phyloP scores from a whole-genome alignment of 2,113 vertebrate genomes.

The Podarcis cretensis region DNA sequence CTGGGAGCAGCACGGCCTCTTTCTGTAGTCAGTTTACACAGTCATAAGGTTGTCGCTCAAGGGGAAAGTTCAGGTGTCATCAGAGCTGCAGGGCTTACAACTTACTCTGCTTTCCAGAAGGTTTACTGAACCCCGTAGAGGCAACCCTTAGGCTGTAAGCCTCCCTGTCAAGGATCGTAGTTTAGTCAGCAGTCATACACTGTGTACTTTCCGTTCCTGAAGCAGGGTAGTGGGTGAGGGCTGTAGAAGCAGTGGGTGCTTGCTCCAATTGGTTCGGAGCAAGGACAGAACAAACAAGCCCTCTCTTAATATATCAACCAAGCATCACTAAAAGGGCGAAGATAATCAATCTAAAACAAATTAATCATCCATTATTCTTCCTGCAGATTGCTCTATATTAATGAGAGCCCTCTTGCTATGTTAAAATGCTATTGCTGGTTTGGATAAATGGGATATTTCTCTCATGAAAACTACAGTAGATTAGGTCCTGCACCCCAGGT shows the following conservation, averaged over 20 bases:
- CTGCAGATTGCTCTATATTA: slow-evolving; percentile 1
- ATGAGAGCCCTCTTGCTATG: neutral
- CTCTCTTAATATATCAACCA: neutral
- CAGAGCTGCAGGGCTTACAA: neutral
- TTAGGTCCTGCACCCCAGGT: neutral
- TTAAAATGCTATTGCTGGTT: neutral
- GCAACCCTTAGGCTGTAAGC: neutral
- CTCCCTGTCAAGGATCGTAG: no score
- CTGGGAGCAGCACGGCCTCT: neutral
- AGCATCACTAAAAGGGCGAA: neutral
- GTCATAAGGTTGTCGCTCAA: neutral
- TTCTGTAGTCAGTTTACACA: neutral
- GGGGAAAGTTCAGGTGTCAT: neutral
- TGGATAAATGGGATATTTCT: neutral
- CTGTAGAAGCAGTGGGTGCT: neutral
- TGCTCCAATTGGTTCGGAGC: neutral
- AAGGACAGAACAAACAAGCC: neutral
- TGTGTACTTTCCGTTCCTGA: neutral
- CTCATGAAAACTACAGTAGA: neutral
- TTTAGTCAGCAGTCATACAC: neutral
- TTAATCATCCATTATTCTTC: slow-evolving; percentile 32
- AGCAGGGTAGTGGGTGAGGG: no score
- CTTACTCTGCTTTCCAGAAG: neutral
- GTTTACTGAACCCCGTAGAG: neutral
- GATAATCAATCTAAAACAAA: slow-evolving; percentile 29